Conservation (phyloP, 2,797 vertebrate genomes). For the Acanthurus leucopareius region DNA sequence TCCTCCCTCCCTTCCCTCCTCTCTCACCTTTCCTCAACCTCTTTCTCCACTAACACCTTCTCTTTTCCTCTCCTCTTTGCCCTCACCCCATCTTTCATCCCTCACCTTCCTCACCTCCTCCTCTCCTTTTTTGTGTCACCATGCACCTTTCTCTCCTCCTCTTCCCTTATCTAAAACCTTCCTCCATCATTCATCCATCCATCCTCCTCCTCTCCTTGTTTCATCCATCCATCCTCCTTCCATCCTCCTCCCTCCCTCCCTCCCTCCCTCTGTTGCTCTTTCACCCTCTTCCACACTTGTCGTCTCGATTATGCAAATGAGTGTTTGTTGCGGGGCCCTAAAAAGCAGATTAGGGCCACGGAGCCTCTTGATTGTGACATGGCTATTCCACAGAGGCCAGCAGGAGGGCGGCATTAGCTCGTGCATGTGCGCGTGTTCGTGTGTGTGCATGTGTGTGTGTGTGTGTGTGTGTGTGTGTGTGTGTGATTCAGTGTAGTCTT, state of each 20-base stretch:
- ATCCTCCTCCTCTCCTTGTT: conserved; percentile 22
- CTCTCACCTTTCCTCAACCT: background rate
- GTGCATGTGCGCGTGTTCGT: conserved; percentile 38
- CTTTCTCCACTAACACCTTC: conserved; percentile 2
- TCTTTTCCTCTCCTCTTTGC: background rate
- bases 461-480: conserved; percentile 6
- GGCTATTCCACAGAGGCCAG: conserved; percentile 83
- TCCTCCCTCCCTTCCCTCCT: conserved; percentile 15
- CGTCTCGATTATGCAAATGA: conserved; percentile 88
- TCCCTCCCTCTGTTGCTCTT: conserved; percentile 60
- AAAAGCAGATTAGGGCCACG: conserved; percentile 86
- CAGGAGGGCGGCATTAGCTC: conserved; percentile 74
- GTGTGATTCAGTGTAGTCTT: conserved; percentile 20
- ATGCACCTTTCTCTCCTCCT: too few relatives aligned
- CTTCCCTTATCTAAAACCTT: too few relatives aligned
- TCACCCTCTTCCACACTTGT: conserved; percentile 88
- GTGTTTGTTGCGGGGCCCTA: conserved; percentile 78
- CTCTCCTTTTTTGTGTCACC: too few relatives aligned
- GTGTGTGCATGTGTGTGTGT: conserved; percentile 17
- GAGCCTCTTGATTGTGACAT: conserved; percentile 84
- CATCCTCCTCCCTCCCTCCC: background rate
- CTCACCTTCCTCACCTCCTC: background rate
- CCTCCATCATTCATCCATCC: background rate
- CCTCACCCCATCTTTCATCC: conserved; percentile 2
- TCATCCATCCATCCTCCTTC: conserved; percentile 33